Conservation (phyloP, 2,797 vertebrate species). For the Clarias pachynema region DNA sequence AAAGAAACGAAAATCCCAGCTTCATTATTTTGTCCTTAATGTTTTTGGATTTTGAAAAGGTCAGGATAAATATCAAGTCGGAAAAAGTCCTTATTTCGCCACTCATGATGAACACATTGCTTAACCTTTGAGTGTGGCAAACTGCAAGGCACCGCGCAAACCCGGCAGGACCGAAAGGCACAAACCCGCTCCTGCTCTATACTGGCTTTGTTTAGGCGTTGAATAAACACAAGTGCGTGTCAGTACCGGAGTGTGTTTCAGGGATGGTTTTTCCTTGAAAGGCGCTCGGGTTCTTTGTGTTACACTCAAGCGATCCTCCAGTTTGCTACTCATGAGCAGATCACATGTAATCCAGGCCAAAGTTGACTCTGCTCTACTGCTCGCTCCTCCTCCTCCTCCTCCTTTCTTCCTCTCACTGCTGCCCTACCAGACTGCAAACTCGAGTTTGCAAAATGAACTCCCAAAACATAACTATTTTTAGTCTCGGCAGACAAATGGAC, state of each 20-base stretch:
- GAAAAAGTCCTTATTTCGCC: slow-evolving; percentile 12
- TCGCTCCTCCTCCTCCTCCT: slow-evolving; percentile 13
- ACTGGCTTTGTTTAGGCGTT: slow-evolving; percentile 43
- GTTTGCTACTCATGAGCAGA: slow-evolving; percentile 35
- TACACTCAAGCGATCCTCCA: slow-evolving; percentile 37
- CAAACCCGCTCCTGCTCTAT: slow-evolving; percentile 25
- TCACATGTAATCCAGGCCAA: slow-evolving; percentile 48
- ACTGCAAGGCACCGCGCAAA: slow-evolving; percentile 34
- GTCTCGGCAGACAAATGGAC: slow-evolving; percentile 32
- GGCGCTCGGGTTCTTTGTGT: slow-evolving; percentile 37
- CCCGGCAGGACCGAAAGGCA: neutral
- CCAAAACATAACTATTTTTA: slow-evolving; percentile 53
- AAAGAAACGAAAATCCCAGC: slow-evolving; percentile 5
- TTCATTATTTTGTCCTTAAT: slow-evolving; percentile 36
- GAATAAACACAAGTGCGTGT: slow-evolving; percentile 42
- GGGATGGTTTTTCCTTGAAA: slow-evolving; percentile 46
- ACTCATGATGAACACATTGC: slow-evolving; percentile 29
- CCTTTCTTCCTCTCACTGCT: slow-evolving; percentile 24
- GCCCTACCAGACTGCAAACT: slow-evolving; percentile 32
- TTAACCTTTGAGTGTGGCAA: slow-evolving; percentile 50
- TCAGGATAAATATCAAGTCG: slow-evolving; percentile 23
- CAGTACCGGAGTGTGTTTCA: slow-evolving; percentile 16
- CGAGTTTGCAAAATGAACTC: slow-evolving; percentile 38
- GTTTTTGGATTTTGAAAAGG: slow-evolving; percentile 4
- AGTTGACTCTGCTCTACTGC: slow-evolving; percentile 38